Evolutionary conservation across 2,797 vertebrate genomes (phyloP).

Genomic region (Eulemur rubriventer): DNA sequence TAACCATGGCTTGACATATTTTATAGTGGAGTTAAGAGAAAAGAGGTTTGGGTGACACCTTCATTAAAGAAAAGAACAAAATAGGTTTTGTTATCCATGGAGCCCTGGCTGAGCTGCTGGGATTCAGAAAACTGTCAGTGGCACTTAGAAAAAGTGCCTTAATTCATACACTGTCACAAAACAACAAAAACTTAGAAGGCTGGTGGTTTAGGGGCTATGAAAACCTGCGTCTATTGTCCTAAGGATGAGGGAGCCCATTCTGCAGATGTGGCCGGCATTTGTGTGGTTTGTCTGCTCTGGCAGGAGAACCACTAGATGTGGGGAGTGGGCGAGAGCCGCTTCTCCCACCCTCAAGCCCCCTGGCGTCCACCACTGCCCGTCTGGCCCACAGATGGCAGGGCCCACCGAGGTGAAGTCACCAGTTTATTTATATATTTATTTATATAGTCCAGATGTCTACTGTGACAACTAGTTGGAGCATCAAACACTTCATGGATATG

Average conservation of each 20-base stretch:
- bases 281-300: not conserved
- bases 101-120: not conserved
- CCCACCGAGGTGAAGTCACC: not conserved
- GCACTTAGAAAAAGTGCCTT: not conserved
- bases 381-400: not conserved
- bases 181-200: not conserved
- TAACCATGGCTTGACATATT: not conserved
- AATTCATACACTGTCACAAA: not conserved
- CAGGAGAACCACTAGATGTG: not conserved
- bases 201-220: not conserved
- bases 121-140: not conserved
- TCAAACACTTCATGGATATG: not conserved
- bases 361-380: not conserved
- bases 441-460: not conserved
- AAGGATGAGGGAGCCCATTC: not conserved
- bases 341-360: not conserved
- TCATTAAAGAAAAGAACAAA: not conserved
- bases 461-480: not conserved
- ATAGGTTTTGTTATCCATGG: not conserved
- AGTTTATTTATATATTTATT: not conserved
- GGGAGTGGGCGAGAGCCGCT: not conserved
- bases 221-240: rapidly evolving
- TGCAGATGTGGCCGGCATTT: rapidly evolving
- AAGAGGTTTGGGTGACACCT: not conserved
- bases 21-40: not conserved